These are phyloP conservation scores for Euura saliciscinereae DNA, from an alignment of 1,140 invertebrate species.

Conservation along the genomic window DNA sequence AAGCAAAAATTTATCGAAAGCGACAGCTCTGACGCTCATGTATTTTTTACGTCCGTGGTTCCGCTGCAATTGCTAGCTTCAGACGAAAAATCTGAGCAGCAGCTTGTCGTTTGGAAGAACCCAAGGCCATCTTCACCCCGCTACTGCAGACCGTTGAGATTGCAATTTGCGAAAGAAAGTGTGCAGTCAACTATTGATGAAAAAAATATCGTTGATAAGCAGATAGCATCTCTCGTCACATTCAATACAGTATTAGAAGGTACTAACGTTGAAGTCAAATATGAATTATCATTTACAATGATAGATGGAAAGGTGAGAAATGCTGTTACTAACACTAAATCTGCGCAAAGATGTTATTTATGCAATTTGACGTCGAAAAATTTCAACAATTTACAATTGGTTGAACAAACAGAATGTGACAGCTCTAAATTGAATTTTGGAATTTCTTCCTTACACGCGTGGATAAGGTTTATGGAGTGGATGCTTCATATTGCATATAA, in stretches of 20 bases:
- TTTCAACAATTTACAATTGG: slow-evolving; percentile 49
- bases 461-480: slow-evolving; percentile 42
- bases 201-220: slow-evolving; percentile 25
- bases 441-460: slow-evolving; percentile 42
- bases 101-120: slow-evolving; percentile 42
- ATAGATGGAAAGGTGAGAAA: slow-evolving; percentile 52
- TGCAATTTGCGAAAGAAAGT: slow-evolving; percentile 35
- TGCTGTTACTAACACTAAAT: slow-evolving; percentile 45
- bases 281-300: slow-evolving; percentile 46
- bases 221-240: slow-evolving; percentile 25
- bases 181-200: slow-evolving; percentile 24
- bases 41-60: slow-evolving; percentile 41
- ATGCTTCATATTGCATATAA: slow-evolving; percentile 40
- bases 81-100: slow-evolving; percentile 13
- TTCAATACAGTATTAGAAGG: slow-evolving; percentile 20
- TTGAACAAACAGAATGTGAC: too few species aligned
- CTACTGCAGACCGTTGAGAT: slow-evolving; percentile 37
- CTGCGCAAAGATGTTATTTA: too few species aligned
- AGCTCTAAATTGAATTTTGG: slow-evolving; percentile 36
- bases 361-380: slow-evolving; percentile 40
- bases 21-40: slow-evolving; percentile 32
- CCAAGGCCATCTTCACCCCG: slow-evolving; percentile 31
- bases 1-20: slow-evolving; percentile 39
- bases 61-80: slow-evolving; percentile 35
- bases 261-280: slow-evolving; percentile 25